Evolutionary conservation across 2,888 invertebrate genomes (phyloP).

Genomic region (Oscheius myriophilus): DNA sequence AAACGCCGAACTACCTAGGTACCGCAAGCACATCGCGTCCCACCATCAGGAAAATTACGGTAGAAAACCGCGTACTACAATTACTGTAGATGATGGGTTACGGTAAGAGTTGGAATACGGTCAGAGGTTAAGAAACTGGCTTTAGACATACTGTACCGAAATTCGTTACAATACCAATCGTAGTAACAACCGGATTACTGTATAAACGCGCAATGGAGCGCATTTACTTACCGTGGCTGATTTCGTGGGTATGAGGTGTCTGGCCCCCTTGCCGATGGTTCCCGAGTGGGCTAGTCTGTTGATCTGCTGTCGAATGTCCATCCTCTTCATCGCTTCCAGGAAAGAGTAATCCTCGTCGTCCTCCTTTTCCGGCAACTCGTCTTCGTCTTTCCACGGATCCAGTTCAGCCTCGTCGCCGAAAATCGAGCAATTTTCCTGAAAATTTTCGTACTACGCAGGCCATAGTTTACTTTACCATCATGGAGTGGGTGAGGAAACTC

Average conservation of each 20-base stretch:
- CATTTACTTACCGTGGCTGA: not conserved
- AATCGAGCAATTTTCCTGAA: slow-evolving; percentile 10
- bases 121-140: too few species aligned
- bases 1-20: too few species aligned
- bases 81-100: too few species aligned
- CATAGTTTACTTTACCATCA: slow-evolving; percentile 9
- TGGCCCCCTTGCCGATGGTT: slow-evolving; percentile 22
- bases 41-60: too few species aligned
- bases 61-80: too few species aligned
- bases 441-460: not conserved
- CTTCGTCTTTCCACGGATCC: slow-evolving; percentile 21
- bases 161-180: too few species aligned
- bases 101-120: too few species aligned
- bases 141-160: too few species aligned
- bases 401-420: slow-evolving; percentile 28
- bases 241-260: not conserved
- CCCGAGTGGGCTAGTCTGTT: slow-evolving; percentile 27
- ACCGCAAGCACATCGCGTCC: too few species aligned
- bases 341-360: slow-evolving; percentile 30
- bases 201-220: not conserved
- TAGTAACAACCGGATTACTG: not conserved
- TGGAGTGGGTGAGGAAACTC: slow-evolving; percentile 6
- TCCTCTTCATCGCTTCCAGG: slow-evolving; percentile 19
- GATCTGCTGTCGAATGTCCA: slow-evolving; percentile 24
- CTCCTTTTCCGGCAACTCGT: slow-evolving; percentile 8